Evolutionary conservation across 2,888 invertebrate species (phyloP).

Genomic region (Octonoba sinensis): DNA sequence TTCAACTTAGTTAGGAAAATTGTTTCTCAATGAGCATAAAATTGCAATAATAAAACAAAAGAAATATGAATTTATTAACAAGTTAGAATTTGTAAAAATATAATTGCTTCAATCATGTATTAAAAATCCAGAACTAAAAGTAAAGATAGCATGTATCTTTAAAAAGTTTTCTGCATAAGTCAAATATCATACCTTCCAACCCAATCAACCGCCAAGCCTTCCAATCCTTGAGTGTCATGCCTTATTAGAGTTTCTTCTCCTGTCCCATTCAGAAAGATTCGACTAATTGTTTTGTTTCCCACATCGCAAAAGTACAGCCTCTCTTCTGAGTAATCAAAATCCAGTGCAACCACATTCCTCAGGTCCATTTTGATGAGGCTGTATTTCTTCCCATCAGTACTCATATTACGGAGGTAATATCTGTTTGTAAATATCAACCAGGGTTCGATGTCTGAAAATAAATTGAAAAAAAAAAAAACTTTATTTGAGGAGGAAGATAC

Average conservation of each 20-base stretch:
- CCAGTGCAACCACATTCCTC: slow-evolving; percentile 95
- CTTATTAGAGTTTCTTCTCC: slow-evolving; percentile 86
- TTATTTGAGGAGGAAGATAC: too few relatives aligned
- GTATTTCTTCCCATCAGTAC: slow-evolving; percentile 86
- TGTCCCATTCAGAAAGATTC: slow-evolving; percentile 75
- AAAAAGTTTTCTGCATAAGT: too few relatives aligned
- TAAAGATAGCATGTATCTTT: too few relatives aligned
- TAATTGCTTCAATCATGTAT: too few relatives aligned
- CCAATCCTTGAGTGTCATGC: slow-evolving; percentile 95
- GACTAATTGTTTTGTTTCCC: slow-evolving; percentile 92
- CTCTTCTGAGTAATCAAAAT: slow-evolving; percentile 87
- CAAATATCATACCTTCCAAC: slow-evolving; percentile 75
- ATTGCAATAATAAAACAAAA: too few relatives aligned
- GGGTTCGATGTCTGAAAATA: slow-evolving; percentile 72
- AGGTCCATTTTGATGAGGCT: slow-evolving; percentile 92
- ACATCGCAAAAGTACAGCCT: slow-evolving; percentile 97
- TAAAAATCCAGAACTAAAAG: too few relatives aligned
- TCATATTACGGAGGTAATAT: slow-evolving; percentile 97
- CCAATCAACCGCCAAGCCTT: slow-evolving; percentile 98
- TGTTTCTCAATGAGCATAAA: not conserved
- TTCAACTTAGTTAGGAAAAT: too few relatives aligned
- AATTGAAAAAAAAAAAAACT: not conserved
- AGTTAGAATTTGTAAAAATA: too few relatives aligned
- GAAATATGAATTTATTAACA: too few relatives aligned
- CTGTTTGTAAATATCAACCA: slow-evolving; percentile 97